Evolutionary conservation across 1,140 invertebrate species (phyloP), one percentile per base, ranked within the genome.

Genomic region (Pseudoatta argentina): DNA sequence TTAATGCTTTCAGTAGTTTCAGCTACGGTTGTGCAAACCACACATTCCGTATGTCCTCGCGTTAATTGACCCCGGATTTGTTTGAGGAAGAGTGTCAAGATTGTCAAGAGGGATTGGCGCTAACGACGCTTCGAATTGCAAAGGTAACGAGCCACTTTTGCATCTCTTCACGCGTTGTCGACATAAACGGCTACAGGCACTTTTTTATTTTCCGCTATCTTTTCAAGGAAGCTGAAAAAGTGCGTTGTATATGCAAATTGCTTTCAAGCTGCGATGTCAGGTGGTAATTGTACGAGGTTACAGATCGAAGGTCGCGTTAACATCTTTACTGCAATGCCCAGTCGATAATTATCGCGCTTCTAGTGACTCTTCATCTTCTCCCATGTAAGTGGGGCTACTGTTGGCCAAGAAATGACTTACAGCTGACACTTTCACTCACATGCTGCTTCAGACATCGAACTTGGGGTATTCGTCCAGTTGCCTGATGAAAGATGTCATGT

Each of bases 101-200:
- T 64, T 57, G 53, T 73, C 59, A 61, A 82, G 64, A 73, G 82
- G 77, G 89, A 90, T 87, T 76, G 78, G 75, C 89, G 89, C 86
- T 89, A 89, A 89, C 88, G 76, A 89, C 85, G 61, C 59, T 75
- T 75, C 76, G 83, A 88, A 71, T 69, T 85, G 88, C 88, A 83
- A 77, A 86, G 72, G 59, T 89, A 86, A 89, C 86, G 88, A 89
- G 88, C 88, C 88, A 89, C 88, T 89, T 89, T 89, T 89, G 88
- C 77, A 59, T 61, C 88, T 89, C 88, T 78, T 81, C 85, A 61
- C 48, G 72, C 81, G 77, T 69, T 63, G 79, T 75, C 87, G 71
- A 88, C 72, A 79, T 82, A 88, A 86, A 39, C 77, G 63, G 72
- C 78, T 76, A 77, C 86, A 63, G 73, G 59, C 59, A 57, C 44